These are phyloP conservation scores for Isoperla grammatica DNA, from an alignment of 2,888 invertebrate genomes.

Conservation along the genomic window DNA sequence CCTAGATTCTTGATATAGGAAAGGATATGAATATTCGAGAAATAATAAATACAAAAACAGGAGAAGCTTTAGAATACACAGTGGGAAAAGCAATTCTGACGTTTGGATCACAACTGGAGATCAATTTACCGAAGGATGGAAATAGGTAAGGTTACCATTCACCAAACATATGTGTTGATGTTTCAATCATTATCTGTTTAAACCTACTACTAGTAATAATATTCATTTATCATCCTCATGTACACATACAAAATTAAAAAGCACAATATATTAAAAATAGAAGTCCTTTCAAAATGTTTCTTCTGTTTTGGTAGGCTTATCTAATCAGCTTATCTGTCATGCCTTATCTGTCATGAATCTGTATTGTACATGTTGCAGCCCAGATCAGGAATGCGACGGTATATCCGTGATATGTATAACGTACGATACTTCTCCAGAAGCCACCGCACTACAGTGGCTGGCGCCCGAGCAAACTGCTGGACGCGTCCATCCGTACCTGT, in stretches of 20 bases:
- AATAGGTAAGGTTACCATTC: slow-evolving; percentile 28
- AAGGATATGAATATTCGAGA: slow-evolving; percentile 61
- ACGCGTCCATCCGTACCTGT: slow-evolving; percentile 77
- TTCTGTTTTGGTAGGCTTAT: too few species aligned
- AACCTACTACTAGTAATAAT: too few species aligned
- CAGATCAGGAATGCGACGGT: too few species aligned
- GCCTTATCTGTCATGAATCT: too few species aligned
- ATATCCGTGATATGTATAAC: slow-evolving; percentile 50
- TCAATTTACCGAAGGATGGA: slow-evolving; percentile 53
- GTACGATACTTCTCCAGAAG: slow-evolving; percentile 71
- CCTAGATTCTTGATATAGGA: slow-evolving; percentile 64
- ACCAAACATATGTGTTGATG: too few species aligned
- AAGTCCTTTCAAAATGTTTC: too few species aligned
- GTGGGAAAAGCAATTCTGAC: slow-evolving; percentile 57
- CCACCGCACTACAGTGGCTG: slow-evolving; percentile 87
- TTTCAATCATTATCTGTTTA: too few species aligned
- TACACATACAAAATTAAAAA: too few species aligned
- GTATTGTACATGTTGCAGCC: too few species aligned
- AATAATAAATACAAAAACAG: slow-evolving; percentile 51
- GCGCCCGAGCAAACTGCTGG: slow-evolving; percentile 81
- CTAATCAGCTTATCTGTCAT: too few species aligned
- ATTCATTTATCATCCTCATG: too few species aligned
- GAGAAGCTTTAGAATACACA: slow-evolving; percentile 52
- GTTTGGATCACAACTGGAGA: slow-evolving; percentile 73
- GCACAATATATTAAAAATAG: too few species aligned